Base-by-base conservation (phyloP, 23 tunicate species). In the Styela clava region DNA sequence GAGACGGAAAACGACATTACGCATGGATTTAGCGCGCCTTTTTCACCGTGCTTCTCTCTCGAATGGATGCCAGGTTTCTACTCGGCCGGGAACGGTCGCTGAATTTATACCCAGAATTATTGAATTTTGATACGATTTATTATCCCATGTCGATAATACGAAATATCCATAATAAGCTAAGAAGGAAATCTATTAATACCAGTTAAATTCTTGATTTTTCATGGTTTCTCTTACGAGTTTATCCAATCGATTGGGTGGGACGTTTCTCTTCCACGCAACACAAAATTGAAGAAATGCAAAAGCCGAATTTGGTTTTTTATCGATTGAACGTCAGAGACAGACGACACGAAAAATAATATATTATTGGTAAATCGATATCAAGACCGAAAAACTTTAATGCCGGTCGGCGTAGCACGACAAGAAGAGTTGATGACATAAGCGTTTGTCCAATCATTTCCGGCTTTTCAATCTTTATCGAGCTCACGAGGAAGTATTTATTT, bases 1-100 rank as follows among this genome's bases (percentile, higher is more conserved):
- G 71, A 74, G 79, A 76, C 91, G 91, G 91, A 74, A 74, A 52
- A 87, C 88, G 88, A 77, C 31, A 85, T 62, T 23, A 34, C 61
- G 61, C 62, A 61, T 32, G 19, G 44, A 29, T 78, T 78, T 61
- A 26, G 35, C 69, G 61, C 61, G 56, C 56, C 56, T 44, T 44
- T 44, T 44, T 44, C 56, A 44, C 12, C 56, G 56, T 44, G 56
- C 56, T 44, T 44, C 56, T 44, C 56, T 7, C 56, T 5, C 12
- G 12, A 12, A 7, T 7, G 9, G 9, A 44, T 44, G 56, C 56
- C 56, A 44, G 56, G 56, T 44, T 44, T 44, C 12, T 5, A 5
- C 56, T 7, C 7, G 12, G 12, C 9, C 56, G 9, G 12, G 9
- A 44, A 44, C 9, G 56, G 56, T 44, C 56, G 56, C 12, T 44